Evolutionary conservation across 2,113 vertebrate genomes (phyloP).

Genomic region (Crotophaga sulcirostris): DNA sequence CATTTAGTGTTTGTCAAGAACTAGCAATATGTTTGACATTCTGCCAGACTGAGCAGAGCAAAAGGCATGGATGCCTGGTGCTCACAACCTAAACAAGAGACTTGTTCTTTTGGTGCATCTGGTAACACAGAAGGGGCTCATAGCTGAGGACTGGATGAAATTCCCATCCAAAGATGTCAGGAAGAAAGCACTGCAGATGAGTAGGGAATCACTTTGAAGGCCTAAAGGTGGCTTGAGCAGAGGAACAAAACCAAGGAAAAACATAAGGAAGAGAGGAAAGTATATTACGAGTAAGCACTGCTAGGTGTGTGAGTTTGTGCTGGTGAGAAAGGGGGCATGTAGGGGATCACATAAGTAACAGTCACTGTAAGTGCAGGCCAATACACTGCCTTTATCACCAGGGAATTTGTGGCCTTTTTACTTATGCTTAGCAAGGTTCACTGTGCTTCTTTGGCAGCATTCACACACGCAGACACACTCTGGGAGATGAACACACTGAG

Average conservation of each 20-base stretch:
- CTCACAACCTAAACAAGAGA: neutral
- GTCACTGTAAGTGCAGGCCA: neutral
- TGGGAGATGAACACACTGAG: neutral
- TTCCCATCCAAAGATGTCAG: neutral
- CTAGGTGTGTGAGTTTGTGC: neutral
- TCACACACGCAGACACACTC: rapidly evolving
- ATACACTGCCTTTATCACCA: neutral
- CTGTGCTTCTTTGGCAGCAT: neutral
- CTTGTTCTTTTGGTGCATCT: neutral
- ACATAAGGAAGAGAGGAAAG: neutral
- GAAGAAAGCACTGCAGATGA: neutral
- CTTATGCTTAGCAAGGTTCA: neutral
- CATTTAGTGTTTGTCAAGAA: neutral
- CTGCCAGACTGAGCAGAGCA: neutral
- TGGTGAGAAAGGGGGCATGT: rapidly evolving
- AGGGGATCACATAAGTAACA: neutral
- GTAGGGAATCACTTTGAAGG: neutral
- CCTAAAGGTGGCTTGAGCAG: neutral
- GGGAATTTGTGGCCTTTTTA: neutral
- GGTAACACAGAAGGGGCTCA: neutral
- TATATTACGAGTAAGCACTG: neutral
- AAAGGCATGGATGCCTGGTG: neutral
- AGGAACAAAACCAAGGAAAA: neutral
- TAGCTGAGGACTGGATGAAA: neutral
- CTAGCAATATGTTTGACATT: neutral